These are phyloP conservation scores for Ceryle rudis DNA, from an alignment of 2,797 vertebrate species.

Conservation along the genomic window DNA sequence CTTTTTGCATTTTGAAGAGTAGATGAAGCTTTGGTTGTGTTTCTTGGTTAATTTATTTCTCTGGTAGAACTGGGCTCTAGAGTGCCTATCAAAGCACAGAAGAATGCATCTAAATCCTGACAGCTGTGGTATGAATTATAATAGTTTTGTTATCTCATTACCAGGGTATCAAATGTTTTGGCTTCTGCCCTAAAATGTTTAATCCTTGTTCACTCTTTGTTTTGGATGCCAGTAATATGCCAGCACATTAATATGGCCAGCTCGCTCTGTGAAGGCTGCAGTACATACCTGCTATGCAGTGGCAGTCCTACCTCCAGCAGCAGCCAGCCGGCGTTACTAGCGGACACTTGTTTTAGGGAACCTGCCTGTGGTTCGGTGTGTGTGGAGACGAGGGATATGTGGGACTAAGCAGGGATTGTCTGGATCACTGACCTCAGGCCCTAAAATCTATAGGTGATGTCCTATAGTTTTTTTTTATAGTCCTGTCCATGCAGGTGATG, in stretches of 20 bases:
- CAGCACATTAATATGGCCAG: neutral
- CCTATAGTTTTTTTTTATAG: no score
- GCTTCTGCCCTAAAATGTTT: neutral
- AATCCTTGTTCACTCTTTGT: neutral
- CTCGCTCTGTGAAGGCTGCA: neutral
- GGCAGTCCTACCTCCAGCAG: neutral
- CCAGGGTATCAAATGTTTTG: neutral
- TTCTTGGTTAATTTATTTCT: neutral
- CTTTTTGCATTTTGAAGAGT: neutral
- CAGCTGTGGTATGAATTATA: neutral
- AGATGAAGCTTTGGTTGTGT: neutral
- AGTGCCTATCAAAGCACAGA: neutral
- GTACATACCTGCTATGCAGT: accelerated
- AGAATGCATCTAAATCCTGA: neutral
- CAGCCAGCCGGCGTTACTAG: neutral
- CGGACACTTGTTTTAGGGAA: neutral
- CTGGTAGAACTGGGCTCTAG: neutral
- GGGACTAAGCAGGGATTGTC: neutral
- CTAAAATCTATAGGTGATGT: no score
- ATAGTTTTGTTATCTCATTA: neutral
- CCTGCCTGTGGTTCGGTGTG: neutral
- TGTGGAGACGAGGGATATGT: accelerated
- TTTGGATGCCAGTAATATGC: neutral
- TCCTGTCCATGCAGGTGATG: neutral
- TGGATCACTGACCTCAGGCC: neutral